These are phyloP conservation scores for Lepeophtheirus salmonis DNA, from an alignment of 1,140 invertebrate genomes.

Conservation along the genomic window DNA sequence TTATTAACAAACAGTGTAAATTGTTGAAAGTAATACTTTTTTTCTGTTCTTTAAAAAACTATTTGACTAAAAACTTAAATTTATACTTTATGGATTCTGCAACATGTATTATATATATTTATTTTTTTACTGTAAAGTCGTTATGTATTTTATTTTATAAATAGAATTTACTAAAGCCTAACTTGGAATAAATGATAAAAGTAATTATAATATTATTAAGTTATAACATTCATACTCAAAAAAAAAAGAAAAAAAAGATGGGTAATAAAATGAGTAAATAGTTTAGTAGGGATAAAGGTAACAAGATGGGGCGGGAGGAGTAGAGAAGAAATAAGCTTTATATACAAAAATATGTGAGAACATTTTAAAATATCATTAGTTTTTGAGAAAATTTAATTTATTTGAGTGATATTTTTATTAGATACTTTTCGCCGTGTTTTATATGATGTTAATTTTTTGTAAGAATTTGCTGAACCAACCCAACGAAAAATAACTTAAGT, in stretches of 20 bases:
- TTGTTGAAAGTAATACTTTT: too few species aligned
- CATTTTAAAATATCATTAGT: too few species aligned
- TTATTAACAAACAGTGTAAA: not conserved
- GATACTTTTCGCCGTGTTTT: not conserved
- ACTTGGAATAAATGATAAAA: not conserved
- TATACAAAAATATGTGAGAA: constrained; percentile 1
- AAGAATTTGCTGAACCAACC: not conserved
- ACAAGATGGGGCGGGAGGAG: not conserved
- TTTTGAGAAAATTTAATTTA: not conserved
- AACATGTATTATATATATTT: not conserved
- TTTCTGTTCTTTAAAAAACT: too few species aligned
- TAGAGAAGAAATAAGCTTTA: not conserved
- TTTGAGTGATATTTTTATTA: not conserved
- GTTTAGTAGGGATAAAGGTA: not conserved
- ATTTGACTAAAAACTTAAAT: not conserved
- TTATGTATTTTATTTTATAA: not conserved
- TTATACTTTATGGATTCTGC: not conserved
- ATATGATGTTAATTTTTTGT: not conserved
- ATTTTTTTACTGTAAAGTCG: not conserved
- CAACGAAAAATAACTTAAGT: not conserved
- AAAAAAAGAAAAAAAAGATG: not conserved
- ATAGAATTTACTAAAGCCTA: not conserved
- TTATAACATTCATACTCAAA: not conserved
- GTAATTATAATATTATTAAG: too few species aligned
- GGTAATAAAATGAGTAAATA: not conserved